Percentiles rank a stretch among this genome's conserved stretches.
Evolutionary conservation across 2,113 vertebrate genomes (phyloP).

Genomic region (zebrafish (Danio rerio)): DNA sequence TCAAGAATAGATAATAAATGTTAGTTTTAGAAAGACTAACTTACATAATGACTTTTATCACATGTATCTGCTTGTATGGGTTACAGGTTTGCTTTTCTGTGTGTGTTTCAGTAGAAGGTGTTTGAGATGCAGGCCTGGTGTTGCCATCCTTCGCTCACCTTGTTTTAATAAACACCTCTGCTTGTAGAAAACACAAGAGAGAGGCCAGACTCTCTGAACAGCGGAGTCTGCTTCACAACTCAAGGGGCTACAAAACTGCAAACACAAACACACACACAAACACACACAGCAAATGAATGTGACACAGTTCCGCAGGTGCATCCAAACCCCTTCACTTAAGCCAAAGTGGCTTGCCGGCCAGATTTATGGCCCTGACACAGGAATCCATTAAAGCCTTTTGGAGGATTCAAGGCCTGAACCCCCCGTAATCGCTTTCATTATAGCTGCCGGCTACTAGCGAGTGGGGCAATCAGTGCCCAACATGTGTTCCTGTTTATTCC

Average conservation of each 20-base stretch:
- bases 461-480: conserved; percentile 76
- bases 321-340: conserved; percentile 56
- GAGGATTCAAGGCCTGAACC: conserved; percentile 76
- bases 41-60: background rate
- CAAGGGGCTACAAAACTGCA: conserved; percentile 68
- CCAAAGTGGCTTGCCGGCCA: conserved; percentile 66
- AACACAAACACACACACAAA: conserved; percentile 53
- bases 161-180: conserved; percentile 67
- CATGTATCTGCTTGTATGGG: background rate
- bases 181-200: conserved; percentile 13
- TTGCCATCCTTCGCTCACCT: conserved; percentile 43
- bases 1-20: too few relatives aligned
- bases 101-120: conserved; percentile 7
- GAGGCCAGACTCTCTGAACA: conserved; percentile 37
- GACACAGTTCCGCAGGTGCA: conserved; percentile 80
- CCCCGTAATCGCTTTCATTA: conserved; percentile 82
- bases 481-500: conserved; percentile 81
- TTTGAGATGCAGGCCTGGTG: conserved; percentile 32
- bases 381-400: conserved; percentile 87
- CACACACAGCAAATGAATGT: conserved; percentile 59
- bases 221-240: conserved; percentile 66
- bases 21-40: too few relatives aligned
- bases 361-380: conserved; percentile 84
- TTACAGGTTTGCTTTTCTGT: background rate
- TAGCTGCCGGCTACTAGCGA: conserved; percentile 76